Percentiles rank a stretch among this genome's conserved stretches.
Conservation (phyloP, 2,888 invertebrate genomes). For the Anthrax anthrax region DNA sequence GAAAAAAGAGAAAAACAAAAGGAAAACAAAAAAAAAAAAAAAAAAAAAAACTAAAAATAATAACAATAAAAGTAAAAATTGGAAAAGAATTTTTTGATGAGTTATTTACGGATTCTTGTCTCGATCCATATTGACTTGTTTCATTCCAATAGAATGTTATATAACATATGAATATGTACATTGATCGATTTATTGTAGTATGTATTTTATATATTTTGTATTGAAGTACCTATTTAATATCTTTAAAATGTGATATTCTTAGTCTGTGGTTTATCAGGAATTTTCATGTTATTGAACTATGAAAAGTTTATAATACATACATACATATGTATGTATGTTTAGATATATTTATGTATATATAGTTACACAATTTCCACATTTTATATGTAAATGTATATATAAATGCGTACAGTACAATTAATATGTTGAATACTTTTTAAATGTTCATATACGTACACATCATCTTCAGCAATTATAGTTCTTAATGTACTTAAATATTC, state of each 20-base stretch:
- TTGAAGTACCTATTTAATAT: conserved; percentile 9
- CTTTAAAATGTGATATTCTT: background rate
- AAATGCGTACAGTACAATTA: too few relatives aligned
- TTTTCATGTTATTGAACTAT: too few relatives aligned
- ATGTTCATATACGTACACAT: too few relatives aligned
- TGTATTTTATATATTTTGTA: background rate
- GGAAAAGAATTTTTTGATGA: background rate
- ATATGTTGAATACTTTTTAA: too few relatives aligned
- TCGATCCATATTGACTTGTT: conserved; percentile 11
- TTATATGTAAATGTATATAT: too few relatives aligned
- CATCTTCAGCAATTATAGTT: conserved; percentile 1
- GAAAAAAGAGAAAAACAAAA: too few relatives aligned
- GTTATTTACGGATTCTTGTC: conserved; percentile 11
- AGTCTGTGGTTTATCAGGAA: background rate
- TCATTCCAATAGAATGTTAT: conserved; percentile 5
- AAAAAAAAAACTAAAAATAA: too few relatives aligned
- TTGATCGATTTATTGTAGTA: background rate
- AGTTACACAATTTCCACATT: too few relatives aligned
- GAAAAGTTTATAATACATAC: too few relatives aligned
- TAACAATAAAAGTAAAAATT: too few relatives aligned
- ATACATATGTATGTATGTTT: background rate
- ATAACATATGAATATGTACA: background rate
- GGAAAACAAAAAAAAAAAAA: too few relatives aligned
- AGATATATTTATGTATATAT: too few relatives aligned
- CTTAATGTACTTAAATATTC: conserved; percentile 4